phyloP scores from a whole-genome alignment of 2,113 vertebrate genomes.

The Cyanoliseus patagonus region DNA sequence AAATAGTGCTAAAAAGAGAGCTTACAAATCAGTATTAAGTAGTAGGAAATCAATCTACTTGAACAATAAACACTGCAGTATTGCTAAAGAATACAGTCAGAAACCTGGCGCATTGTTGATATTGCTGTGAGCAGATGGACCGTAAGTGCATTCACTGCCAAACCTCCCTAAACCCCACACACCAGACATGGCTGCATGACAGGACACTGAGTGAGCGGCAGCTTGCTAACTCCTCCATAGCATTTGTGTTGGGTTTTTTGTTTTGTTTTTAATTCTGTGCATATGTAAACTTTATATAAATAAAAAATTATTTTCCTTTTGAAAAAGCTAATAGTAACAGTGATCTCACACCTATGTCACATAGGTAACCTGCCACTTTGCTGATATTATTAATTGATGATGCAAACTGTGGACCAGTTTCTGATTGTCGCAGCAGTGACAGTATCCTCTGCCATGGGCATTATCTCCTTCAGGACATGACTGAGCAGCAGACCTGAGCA shows the following conservation, averaged over 20 bases:
- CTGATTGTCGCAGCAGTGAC: not conserved
- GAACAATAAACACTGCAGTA: constrained; percentile 12
- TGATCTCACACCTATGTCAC: fast-evolving
- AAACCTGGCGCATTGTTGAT: constrained; percentile 20
- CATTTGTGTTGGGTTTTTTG: not conserved
- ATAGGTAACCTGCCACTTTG: not conserved
- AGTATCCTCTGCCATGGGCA: not conserved
- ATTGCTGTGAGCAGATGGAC: constrained; percentile 62
- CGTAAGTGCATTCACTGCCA: not conserved
- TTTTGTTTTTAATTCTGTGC: not conserved
- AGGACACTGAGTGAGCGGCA: not conserved
- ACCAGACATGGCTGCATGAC: not conserved
- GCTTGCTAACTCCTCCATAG: not conserved
- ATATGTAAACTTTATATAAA: not conserved
- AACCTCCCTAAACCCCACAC: not conserved
- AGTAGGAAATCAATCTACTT: constrained; percentile 27
- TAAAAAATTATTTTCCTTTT: not conserved
- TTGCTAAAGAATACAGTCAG: constrained; percentile 16
- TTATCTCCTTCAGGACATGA: not conserved
- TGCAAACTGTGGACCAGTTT: not conserved
- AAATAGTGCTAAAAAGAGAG: not conserved
- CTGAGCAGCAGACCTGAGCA: not conserved
- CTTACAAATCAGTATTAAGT: constrained; percentile 50
- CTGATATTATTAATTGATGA: not conserved
- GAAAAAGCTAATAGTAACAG: not conserved